These are phyloP conservation scores for Proteles cristata DNA, from an alignment of 2,113 vertebrate species.

Conservation along the genomic window DNA sequence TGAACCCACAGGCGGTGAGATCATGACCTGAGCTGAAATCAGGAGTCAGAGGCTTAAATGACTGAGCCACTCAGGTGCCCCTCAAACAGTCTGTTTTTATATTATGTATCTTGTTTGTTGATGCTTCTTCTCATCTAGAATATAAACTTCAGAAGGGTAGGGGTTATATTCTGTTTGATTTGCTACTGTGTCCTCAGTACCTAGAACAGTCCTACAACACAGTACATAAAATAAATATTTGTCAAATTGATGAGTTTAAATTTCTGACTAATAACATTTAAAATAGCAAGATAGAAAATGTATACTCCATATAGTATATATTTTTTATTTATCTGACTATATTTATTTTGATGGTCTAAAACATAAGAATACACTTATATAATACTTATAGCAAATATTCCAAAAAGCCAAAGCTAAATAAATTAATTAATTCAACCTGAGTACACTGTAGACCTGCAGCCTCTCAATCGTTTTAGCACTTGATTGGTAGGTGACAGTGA, in stretches of 20 bases:
- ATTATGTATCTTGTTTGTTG: not conserved
- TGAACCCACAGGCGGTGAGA: no score
- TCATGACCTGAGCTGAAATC: no score
- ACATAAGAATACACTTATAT: not conserved
- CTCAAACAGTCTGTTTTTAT: not conserved
- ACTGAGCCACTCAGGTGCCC: no score
- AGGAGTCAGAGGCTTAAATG: no score
- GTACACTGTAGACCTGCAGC: not conserved
- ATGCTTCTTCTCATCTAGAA: not conserved
- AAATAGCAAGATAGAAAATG: not conserved
- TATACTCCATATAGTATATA: not conserved
- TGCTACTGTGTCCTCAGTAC: not conserved
- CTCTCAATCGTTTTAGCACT: constrained; percentile 8
- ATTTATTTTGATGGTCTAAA: not conserved
- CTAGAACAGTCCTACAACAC: not conserved
- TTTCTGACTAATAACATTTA: not conserved
- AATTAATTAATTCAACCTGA: not conserved
- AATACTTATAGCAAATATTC: not conserved
- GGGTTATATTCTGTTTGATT: not conserved
- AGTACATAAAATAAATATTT: not conserved
- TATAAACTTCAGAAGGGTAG: not conserved
- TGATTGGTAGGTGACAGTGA: not conserved
- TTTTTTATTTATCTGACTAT: not conserved
- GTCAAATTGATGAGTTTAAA: not conserved
- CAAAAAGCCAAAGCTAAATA: not conserved